Conservation (phyloP, 2,888 invertebrate genomes). For the Athalia rosae region DNA sequence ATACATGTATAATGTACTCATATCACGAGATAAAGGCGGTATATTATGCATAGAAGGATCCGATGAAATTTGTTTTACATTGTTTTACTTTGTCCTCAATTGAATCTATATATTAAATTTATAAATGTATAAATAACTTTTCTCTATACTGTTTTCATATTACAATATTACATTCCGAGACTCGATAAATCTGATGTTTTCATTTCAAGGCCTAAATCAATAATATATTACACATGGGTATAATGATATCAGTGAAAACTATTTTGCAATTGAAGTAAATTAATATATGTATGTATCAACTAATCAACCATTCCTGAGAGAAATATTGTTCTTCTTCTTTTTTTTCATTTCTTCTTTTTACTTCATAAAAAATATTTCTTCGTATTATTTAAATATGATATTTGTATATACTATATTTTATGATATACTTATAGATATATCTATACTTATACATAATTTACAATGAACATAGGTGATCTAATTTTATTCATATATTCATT, state of each 20-base stretch:
- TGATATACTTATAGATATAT: constrained; percentile 50
- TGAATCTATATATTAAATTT: too few relatives aligned
- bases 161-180: too few relatives aligned
- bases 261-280: neutral
- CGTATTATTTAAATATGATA: neutral
- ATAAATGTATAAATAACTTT: too few relatives aligned
- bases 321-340: constrained; percentile 18
- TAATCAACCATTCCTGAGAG: constrained; percentile 20
- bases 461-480: too few relatives aligned
- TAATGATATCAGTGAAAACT: neutral
- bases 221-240: neutral
- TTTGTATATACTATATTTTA: constrained; percentile 30
- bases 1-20: too few relatives aligned
- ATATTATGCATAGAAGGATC: too few relatives aligned
- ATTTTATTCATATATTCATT: constrained; percentile 12
- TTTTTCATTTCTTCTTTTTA: constrained; percentile 24
- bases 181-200: too few relatives aligned
- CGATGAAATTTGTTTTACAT: too few relatives aligned
- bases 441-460: too few relatives aligned
- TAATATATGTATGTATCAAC: neutral
- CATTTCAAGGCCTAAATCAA: neutral
- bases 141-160: too few relatives aligned
- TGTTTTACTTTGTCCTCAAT: too few relatives aligned
- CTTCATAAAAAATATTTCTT: constrained; percentile 13
- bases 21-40: too few relatives aligned